Evolutionary conservation across 2,888 invertebrate species (phyloP), one percentile per base, ranked within the genome.

Genomic region (Iphiclides podalirius): DNA sequence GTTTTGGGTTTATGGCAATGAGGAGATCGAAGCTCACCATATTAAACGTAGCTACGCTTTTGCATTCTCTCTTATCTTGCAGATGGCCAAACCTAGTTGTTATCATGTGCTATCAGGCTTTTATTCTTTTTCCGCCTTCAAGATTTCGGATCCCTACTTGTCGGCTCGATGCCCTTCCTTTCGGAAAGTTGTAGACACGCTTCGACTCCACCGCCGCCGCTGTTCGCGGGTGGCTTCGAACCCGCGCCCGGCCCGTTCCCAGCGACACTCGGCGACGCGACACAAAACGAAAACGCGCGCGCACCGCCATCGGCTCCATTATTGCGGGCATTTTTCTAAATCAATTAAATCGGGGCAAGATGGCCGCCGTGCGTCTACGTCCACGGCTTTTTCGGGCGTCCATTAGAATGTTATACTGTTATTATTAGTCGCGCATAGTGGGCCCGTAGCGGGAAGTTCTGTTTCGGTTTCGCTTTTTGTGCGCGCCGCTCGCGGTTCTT

Each of bases 291-390:
- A 47, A 23, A 9, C 33, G 4, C 28, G 2, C 6, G 8, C 26
- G 26, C 26, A 7, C 8, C 26, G 26, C 26, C 56, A 44, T 33
- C 42, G 17, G 9, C 44, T 15, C 34, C 55, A 60, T 60, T 64
- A 61, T 53, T 55, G 55, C 58, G 52, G 53, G 60, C 64, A 70
- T 69, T 74, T 79, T 79, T 82, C 75, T 74, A 76, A 80, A 76
- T 79, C 81, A 81, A 84, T 83, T 85, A 83, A 78, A 77, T 77
- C 63, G 67, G 4, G 48, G 63, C 69, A 75, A 76, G 61, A 75
- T 74, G 73, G 77, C 75, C 63, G 58, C 31, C 53, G 55, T 56
- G 59, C 65, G 62, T 53, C 61, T 64, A 63, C 34, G 49, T 39
- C 54, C 50, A 54, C 62, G 59, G 68, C 71, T 74, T 67, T 63